phyloP scores from a whole-genome alignment of 1,140 invertebrate species.

The Trachymyrmex cornetzi region DNA sequence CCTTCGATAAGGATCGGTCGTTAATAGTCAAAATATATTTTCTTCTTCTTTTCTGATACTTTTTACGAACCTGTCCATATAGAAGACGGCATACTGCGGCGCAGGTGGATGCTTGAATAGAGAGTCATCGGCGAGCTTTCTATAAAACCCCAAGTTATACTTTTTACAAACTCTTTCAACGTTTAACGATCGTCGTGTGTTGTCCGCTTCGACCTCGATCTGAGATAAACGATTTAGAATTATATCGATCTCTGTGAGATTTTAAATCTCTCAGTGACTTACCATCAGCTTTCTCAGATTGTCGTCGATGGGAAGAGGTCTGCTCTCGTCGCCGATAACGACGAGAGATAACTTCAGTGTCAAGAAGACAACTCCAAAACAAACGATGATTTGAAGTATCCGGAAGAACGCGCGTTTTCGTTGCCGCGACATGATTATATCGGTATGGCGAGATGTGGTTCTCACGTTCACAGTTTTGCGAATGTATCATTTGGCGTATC shows the following conservation, averaged over 20 bases:
- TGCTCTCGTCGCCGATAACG: slow-evolving; percentile 38
- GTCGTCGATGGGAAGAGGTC: not conserved
- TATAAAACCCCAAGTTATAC: slow-evolving; percentile 85
- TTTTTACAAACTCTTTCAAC: slow-evolving; percentile 83
- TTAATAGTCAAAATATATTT: not conserved
- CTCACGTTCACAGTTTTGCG: not conserved
- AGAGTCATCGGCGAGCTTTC: slow-evolving; percentile 69
- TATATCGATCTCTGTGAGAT: not conserved
- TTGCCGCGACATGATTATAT: slow-evolving; percentile 20
- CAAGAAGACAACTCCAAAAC: slow-evolving; percentile 18
- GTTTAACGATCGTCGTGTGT: slow-evolving; percentile 76
- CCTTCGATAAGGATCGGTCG: not conserved
- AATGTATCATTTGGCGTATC: not conserved
- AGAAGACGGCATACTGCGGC: slow-evolving; percentile 87
- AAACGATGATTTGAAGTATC: slow-evolving; percentile 8
- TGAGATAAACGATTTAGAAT: slow-evolving; percentile 57
- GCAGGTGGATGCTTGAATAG: slow-evolving; percentile 86
- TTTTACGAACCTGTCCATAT: slow-evolving; percentile 85
- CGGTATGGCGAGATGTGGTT: not conserved
- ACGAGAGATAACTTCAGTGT: slow-evolving; percentile 29
- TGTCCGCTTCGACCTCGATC: slow-evolving; percentile 79
- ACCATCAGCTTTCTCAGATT: slow-evolving; percentile 67
- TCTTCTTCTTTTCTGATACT: not conserved
- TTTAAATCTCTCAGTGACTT: slow-evolving; percentile 10
- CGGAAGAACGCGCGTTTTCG: slow-evolving; percentile 23